Evolutionary conservation across 2,797 vertebrate genomes (phyloP).

Genomic region (Etheostoma perlongum): DNA sequence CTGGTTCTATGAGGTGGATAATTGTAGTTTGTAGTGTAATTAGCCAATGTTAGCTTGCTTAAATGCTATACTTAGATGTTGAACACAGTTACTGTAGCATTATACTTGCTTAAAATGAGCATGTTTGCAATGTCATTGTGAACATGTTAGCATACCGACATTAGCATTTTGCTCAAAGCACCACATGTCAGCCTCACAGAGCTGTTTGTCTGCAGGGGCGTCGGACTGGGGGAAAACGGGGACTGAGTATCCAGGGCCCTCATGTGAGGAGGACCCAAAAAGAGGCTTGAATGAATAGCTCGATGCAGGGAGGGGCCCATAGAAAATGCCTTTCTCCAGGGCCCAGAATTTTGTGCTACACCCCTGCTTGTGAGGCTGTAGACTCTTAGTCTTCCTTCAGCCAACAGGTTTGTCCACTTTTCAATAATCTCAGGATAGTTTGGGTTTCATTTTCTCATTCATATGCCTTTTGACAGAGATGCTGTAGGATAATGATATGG

Average conservation of each 20-base stretch:
- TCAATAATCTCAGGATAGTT: neutral
- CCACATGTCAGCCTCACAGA: neutral
- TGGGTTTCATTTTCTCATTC: slow-evolving; percentile 5
- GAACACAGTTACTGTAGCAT: no score
- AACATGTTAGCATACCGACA: neutral
- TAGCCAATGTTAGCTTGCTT: no score
- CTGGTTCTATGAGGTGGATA: neutral
- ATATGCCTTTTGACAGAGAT: neutral
- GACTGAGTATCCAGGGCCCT: no score
- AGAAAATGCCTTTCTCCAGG: no score
- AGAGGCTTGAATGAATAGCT: no score
- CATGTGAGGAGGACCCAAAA: no score
- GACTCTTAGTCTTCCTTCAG: neutral
- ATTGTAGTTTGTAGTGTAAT: neutral
- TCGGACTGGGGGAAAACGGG: no score
- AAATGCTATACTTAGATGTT: neutral
- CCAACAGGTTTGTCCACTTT: neutral
- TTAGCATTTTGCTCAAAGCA: neutral
- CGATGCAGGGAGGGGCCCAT: no score
- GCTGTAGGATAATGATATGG: neutral
- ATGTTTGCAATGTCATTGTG: neutral
- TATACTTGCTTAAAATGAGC: neutral
- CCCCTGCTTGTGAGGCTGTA: neutral
- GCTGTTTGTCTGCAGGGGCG: neutral
- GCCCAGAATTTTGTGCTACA: no score